Evolutionary conservation across 2,113 vertebrate species (phyloP), one percentile per base, ranked within the genome.

Genomic region (Callorhinus ursinus): DNA sequence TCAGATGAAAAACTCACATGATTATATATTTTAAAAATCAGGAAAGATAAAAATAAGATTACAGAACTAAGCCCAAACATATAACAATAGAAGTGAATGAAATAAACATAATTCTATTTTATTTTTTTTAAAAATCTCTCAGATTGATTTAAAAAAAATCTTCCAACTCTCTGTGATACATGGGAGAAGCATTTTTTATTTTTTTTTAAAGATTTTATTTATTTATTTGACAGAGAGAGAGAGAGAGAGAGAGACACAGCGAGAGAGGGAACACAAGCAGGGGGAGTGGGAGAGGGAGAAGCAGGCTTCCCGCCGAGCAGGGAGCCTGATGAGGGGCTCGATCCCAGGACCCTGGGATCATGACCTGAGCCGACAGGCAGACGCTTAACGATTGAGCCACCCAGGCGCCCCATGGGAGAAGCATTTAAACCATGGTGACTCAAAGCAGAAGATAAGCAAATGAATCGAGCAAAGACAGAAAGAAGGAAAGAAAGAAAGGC

Each of bases 21-120:
- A 71, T 77, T n/a, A 88, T 51, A 51, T 88, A 53, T 79, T 77
- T 82, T 90, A 83, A 88, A 94, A 96, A 24, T 51, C 46, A 65
- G 76, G 59, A 74, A 72, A 85, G 19, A 63, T 84, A 39, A 89
- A 89, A 86, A 63, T 71, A 90, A 84, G 42, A 76, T 49, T n/a
- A 51, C 31, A 92, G 61, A 93, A 85, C 72, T 72, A 95, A 85
- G n/a, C 84, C 28, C 61, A 89, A 92, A 61, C 59, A 8, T 79
- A 7, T 53, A 95, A 76, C n/a, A 89, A 63, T 4, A 85, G 31
- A 80, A 22, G 42, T 31, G 53, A 95, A 55, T 71, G 69, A 61
- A 83, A 65, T 82, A 67, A 94, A n/a, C 21, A 51, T 63, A 74
- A 63, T 84, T 77, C 84, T 76, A 82, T 55, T 72, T 89, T 69